A percentile compares a stretch with the other conserved stretches of the same genome.
Evolutionary conservation across 2,797 vertebrate species (phyloP).

Genomic region (Euthynnus affinis): DNA sequence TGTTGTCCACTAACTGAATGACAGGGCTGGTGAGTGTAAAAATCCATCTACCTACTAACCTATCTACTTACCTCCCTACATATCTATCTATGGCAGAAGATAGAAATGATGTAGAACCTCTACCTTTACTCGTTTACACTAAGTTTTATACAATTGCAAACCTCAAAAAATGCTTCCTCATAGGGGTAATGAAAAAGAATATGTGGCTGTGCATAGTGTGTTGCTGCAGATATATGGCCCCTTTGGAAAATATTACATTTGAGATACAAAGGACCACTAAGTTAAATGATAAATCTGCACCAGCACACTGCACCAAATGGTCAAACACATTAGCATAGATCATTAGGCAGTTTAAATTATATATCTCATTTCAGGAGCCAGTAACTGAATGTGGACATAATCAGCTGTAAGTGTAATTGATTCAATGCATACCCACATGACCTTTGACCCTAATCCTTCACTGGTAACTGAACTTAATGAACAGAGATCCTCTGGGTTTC

Average conservation of each 20-base stretch:
- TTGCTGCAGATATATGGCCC: too few relatives aligned
- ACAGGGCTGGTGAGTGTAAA: neutral
- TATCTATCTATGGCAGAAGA: slow-evolving; percentile 1
- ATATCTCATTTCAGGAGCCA: slow-evolving; percentile 73
- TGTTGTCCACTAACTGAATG: neutral
- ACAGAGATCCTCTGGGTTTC: slow-evolving; percentile 11
- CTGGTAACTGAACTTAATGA: slow-evolving; percentile 25
- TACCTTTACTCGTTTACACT: neutral
- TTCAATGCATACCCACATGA: slow-evolving; percentile 45
- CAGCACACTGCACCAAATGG: slow-evolving; percentile 20
- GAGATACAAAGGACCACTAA: slow-evolving; percentile 9
- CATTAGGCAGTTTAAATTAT: slow-evolving; percentile 60
- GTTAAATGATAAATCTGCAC: slow-evolving; percentile 39
- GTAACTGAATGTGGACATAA: slow-evolving; percentile 46
- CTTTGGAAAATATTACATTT: neutral
- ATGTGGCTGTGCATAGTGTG: neutral
- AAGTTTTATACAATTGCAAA: neutral
- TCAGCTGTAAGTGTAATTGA: slow-evolving; percentile 53
- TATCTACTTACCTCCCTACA: too few relatives aligned
- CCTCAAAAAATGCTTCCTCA: neutral
- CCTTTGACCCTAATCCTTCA: slow-evolving; percentile 35
- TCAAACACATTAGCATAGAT: slow-evolving; percentile 62
- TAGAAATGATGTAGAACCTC: neutral
- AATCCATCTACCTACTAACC: neutral
- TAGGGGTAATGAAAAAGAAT: neutral